Conservation (phyloP, 2,797 vertebrate genomes). For the Xerus rutilus region DNA sequence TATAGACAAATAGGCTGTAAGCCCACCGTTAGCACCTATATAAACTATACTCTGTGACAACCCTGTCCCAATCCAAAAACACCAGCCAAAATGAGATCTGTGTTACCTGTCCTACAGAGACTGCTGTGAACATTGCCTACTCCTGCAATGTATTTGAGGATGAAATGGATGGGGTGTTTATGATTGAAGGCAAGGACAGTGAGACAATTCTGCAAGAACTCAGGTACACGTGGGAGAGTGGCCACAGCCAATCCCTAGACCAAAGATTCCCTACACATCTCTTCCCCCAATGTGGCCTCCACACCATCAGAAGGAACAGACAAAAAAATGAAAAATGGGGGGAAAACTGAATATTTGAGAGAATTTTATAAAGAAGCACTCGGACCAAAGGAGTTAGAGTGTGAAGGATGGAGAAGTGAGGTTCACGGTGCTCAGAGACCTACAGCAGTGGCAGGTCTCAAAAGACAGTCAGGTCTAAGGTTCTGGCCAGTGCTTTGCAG, state of each 20-base stretch:
- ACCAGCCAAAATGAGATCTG: neutral
- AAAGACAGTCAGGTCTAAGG: neutral
- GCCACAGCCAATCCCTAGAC: neutral
- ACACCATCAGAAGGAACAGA: conserved; percentile 22
- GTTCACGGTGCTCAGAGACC: neutral
- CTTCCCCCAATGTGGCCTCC: neutral
- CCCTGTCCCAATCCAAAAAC: neutral
- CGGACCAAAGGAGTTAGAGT: neutral
- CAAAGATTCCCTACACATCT: neutral
- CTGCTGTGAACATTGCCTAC: conserved; percentile 96
- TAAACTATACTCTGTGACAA: neutral
- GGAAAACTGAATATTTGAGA: conserved; percentile 2
- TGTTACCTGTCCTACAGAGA: conserved; percentile 90
- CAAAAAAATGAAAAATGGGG: neutral
- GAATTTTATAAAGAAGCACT: conserved; percentile 9
- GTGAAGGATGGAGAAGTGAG: neutral
- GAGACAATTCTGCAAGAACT: conserved; percentile 92
- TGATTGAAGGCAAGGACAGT: conserved; percentile 89
- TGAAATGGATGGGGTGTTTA: conserved; percentile 94
- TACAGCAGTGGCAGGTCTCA: neutral
- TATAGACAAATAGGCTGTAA: neutral
- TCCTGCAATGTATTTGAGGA: conserved; percentile 96
- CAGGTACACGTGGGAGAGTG: conserved; percentile 86
- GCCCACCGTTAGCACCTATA: neutral
- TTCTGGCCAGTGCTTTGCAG: neutral